phyloP scores from a whole-genome alignment of 2,113 vertebrate species.

The Columba livia region DNA sequence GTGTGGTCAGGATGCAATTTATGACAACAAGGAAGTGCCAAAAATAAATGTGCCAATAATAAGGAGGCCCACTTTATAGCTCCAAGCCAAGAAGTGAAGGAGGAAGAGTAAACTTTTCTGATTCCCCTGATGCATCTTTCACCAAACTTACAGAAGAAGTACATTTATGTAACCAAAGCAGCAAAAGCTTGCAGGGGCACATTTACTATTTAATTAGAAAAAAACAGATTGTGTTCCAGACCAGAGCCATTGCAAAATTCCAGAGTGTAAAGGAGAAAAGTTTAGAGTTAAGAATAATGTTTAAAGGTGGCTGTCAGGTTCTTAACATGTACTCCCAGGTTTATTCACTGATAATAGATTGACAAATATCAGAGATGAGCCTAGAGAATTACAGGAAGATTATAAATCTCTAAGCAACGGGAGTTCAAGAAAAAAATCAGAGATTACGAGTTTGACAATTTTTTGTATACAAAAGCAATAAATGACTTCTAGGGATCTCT shows the following conservation, averaged over 20 bases:
- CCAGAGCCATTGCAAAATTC: not conserved
- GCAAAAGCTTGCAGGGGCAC: not conserved
- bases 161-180: not conserved
- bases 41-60: constrained; percentile 48
- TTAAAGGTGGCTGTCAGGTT: not conserved
- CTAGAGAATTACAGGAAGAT: not conserved
- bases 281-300: not conserved
- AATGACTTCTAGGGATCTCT: not conserved
- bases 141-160: not conserved
- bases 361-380: not conserved
- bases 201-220: not conserved
- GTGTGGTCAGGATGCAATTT: constrained; percentile 11
- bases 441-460: not conserved
- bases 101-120: constrained; percentile 11
- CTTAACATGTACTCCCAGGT: not conserved
- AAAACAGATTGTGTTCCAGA: not conserved
- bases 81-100: not conserved
- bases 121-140: not conserved
- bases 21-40: constrained; percentile 20
- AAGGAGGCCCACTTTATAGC: not conserved
- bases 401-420: not conserved
- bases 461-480: not conserved
- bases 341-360: not conserved
- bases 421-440: not conserved
- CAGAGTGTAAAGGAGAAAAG: not conserved